These are phyloP conservation scores for Rhynchophorus ferrugineus DNA, from an alignment of 1,140 invertebrate genomes.

Conservation along the genomic window DNA sequence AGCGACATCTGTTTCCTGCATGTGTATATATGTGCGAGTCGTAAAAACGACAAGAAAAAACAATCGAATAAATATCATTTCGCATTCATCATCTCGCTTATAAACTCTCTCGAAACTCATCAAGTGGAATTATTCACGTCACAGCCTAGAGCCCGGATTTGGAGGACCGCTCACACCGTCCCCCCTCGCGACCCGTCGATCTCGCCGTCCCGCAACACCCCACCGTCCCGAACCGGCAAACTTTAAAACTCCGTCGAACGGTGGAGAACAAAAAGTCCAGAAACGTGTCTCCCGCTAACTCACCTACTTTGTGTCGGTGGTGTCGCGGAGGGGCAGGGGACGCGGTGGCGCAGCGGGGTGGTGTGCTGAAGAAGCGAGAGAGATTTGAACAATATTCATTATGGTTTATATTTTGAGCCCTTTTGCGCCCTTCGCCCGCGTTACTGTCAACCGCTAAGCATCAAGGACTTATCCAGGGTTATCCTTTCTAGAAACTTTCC, in stretches of 20 bases:
- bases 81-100: background rate
- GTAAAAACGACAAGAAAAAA: background rate
- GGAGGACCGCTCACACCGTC: no score
- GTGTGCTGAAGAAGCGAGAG: slow-evolving; percentile 1
- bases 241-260: slow-evolving; percentile 17
- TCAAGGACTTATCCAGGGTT: slow-evolving; percentile 11
- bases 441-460: slow-evolving; percentile 16
- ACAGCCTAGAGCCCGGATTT: slow-evolving; percentile 16
- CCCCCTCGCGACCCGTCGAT: no score
- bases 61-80: background rate
- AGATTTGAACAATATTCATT: slow-evolving; percentile 24
- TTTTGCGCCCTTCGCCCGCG: slow-evolving; percentile 8
- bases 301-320: slow-evolving; percentile 20
- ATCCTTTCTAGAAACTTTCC: slow-evolving; percentile 17
- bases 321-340: background rate
- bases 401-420: slow-evolving; percentile 19
- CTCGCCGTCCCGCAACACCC: no score
- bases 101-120: slow-evolving; percentile 6
- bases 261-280: slow-evolving; percentile 13
- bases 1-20: no score
- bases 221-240: no score
- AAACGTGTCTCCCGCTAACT: slow-evolving; percentile 22
- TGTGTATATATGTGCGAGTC: background rate
- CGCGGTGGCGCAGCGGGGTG: background rate
- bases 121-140: slow-evolving; percentile 19